Evolutionary conservation across 2,797 vertebrate species (phyloP).

Genomic region (Cynopterus sphinx): DNA sequence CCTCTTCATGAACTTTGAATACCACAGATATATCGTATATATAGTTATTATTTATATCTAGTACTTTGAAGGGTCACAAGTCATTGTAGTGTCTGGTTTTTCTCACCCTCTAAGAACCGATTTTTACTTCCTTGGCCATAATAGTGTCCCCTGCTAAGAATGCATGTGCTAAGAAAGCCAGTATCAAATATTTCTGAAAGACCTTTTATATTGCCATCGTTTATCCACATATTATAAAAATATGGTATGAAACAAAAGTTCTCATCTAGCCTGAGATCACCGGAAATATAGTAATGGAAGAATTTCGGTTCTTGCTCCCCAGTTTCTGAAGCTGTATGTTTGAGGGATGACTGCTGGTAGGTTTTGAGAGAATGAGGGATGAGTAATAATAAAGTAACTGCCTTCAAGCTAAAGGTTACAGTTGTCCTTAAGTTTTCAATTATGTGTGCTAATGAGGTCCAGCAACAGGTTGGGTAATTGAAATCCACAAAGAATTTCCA

Average conservation of each 20-base stretch:
- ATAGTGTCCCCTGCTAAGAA: not conserved
- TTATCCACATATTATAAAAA: not conserved
- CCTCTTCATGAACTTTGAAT: not conserved
- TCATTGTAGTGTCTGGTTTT: constrained; percentile 12
- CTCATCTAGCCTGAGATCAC: not conserved
- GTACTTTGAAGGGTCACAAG: not conserved
- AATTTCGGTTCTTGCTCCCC: not conserved
- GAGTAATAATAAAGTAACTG: not conserved
- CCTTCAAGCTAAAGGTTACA: not conserved
- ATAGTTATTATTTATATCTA: not conserved
- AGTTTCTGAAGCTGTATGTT: not conserved
- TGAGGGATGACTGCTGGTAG: not conserved
- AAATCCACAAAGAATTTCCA: constrained; percentile 71
- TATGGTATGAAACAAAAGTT: not conserved
- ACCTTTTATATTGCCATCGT: not conserved
- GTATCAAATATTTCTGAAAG: not conserved
- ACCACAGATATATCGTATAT: not conserved
- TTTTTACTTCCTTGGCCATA: not conserved
- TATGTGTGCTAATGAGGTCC: constrained; percentile 65
- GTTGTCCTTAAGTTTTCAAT: constrained; percentile 68
- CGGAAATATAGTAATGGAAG: not conserved
- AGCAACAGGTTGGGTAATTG: constrained; percentile 62
- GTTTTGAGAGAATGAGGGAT: not conserved
- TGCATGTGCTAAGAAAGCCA: not conserved
- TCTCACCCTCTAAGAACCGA: not conserved